Conservation (phyloP, 2,888 invertebrate genomes). For the Eurois occulta region DNA sequence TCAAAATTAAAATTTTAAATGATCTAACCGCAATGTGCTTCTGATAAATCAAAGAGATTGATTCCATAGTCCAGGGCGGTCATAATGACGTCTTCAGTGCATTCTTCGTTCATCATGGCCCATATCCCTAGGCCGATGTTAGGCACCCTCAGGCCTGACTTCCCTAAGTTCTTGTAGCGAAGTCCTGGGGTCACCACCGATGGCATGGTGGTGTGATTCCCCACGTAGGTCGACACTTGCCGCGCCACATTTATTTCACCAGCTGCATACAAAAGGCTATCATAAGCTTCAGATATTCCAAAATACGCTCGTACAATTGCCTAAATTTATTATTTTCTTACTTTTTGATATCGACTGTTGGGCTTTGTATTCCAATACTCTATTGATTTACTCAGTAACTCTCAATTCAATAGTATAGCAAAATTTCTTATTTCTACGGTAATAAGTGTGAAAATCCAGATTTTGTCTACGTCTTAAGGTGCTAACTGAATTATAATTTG, state of each 20-base stretch:
- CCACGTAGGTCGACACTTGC: slow-evolving; percentile 89
- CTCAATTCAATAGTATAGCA: background rate
- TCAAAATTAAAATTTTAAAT: background rate
- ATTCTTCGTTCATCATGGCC: slow-evolving; percentile 96
- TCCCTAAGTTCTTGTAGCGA: slow-evolving; percentile 97
- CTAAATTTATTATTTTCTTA: background rate
- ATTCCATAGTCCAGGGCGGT: slow-evolving; percentile 98
- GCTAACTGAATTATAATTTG: background rate
- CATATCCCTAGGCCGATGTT: slow-evolving; percentile 98
- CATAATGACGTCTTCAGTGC: slow-evolving; percentile 97
- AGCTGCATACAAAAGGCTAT: slow-evolving; percentile 66
- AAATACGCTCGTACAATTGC: slow-evolving; percentile 12
- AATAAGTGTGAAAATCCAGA: background rate
- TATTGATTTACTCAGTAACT: no score
- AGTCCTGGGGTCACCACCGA: slow-evolving; percentile 94
- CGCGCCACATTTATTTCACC: slow-evolving; percentile 84
- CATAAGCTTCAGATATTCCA: slow-evolving; percentile 6
- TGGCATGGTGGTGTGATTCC: slow-evolving; percentile 91
- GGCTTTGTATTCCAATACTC: background rate
- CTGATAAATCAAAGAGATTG: slow-evolving; percentile 98
- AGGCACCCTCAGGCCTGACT: slow-evolving; percentile 98
- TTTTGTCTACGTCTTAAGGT: background rate
- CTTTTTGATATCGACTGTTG: background rate
- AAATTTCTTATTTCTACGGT: background rate
- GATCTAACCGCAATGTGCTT: slow-evolving; percentile 95